Conservation (phyloP, 2,113 vertebrate genomes). For the Prunella himalayana region DNA sequence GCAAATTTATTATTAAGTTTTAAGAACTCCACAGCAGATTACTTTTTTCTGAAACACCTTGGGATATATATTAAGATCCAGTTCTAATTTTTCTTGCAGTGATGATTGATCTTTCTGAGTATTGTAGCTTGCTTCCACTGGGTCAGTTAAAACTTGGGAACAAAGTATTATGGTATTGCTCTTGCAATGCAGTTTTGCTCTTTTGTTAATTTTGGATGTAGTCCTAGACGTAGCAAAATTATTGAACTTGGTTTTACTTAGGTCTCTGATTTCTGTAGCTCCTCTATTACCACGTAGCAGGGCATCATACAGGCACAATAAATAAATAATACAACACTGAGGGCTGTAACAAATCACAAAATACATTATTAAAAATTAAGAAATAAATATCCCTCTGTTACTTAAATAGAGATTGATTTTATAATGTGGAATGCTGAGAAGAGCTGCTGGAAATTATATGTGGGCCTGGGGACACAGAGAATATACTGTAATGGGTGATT, state of each 20-base stretch:
- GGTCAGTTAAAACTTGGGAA: neutral
- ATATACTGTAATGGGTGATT: slow-evolving; percentile 48
- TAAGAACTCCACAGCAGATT: neutral
- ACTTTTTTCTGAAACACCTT: neutral
- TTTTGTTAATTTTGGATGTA: slow-evolving; percentile 63
- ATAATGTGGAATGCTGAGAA: slow-evolving; percentile 65
- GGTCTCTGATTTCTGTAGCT: slow-evolving; percentile 63
- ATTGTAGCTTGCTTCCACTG: neutral
- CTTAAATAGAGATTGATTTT: slow-evolving; percentile 78
- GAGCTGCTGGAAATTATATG: slow-evolving; percentile 51
- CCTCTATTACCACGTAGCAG: slow-evolving; percentile 62
- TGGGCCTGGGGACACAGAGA: slow-evolving; percentile 31
- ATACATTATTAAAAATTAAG: slow-evolving; percentile 77
- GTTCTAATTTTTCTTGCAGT: slow-evolving; percentile 13
- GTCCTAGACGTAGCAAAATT: slow-evolving; percentile 53
- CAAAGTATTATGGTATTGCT: neutral
- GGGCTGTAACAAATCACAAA: slow-evolving; percentile 72
- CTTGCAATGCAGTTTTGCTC: slow-evolving; percentile 59
- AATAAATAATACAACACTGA: slow-evolving; percentile 75
- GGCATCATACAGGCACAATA: slow-evolving; percentile 65
- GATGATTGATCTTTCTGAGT: neutral
- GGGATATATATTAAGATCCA: neutral
- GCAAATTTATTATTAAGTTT: neutral
- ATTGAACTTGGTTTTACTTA: slow-evolving; percentile 70
- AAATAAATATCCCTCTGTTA: slow-evolving; percentile 72